phyloP scores from a whole-genome alignment of 2,113 vertebrate species.

The Symphodus melops region DNA sequence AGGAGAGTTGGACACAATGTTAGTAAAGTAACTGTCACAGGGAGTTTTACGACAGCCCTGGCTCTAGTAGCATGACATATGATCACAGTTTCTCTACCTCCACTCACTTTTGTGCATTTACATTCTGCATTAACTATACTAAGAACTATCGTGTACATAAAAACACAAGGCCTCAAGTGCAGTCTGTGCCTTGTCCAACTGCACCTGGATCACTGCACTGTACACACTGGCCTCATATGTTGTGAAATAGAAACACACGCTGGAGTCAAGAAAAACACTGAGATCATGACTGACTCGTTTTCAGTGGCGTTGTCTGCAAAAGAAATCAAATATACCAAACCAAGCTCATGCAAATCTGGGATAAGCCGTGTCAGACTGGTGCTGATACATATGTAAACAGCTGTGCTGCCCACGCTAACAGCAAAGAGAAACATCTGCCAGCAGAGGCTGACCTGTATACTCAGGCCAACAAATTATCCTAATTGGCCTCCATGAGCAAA shows the following conservation, averaged over 20 bases:
- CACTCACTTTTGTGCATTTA: constrained; percentile 12
- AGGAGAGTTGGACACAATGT: no score
- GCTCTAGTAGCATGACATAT: not conserved
- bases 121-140: constrained; percentile 22
- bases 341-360: constrained; percentile 12
- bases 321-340: not conserved
- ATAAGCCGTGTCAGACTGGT: constrained; percentile 23
- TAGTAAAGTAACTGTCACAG: not conserved
- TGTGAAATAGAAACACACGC: constrained; percentile 14
- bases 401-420: constrained; percentile 46
- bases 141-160: constrained; percentile 3
- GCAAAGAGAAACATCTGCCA: constrained; percentile 64
- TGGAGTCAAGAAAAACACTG: not conserved
- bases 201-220: not conserved
- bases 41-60: not conserved
- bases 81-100: constrained; percentile 6
- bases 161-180: not conserved
- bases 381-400: constrained; percentile 54
- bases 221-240: not conserved
- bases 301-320: not conserved
- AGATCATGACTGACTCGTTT: not conserved
- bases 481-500: constrained; percentile 61
- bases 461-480: constrained; percentile 54
- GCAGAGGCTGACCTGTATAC: constrained; percentile 48
- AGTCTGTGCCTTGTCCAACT: not conserved